These are phyloP conservation scores for Budorcas taxicolor DNA, from an alignment of 2,113 vertebrate species.

Conservation along the genomic window DNA sequence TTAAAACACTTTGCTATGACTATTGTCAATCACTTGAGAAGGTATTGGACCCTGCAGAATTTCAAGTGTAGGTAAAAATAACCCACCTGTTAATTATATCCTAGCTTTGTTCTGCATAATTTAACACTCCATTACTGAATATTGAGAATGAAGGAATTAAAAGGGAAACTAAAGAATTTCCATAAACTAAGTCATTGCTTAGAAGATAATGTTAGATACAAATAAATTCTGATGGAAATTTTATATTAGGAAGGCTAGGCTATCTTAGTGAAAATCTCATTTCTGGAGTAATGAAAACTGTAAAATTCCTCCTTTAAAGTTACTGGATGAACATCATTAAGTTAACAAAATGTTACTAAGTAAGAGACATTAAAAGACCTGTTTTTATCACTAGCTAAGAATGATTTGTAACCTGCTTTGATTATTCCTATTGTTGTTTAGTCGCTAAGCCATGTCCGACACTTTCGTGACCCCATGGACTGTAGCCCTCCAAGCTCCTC, in stretches of 20 bases:
- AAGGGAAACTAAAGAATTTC: not conserved
- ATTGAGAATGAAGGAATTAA: not conserved
- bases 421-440: not conserved
- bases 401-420: not conserved
- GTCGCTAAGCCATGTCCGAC: not conserved
- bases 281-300: not conserved
- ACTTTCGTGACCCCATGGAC: not conserved
- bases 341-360: not conserved
- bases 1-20: not conserved
- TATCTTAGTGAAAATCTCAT: not conserved
- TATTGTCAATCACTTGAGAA: not conserved
- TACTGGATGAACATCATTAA: not conserved
- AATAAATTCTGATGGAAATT: not conserved
- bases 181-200: not conserved
- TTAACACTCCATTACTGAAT: not conserved
- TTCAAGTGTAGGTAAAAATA: not conserved
- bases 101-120: not conserved
- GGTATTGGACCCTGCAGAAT: not conserved
- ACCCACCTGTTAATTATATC: not conserved
- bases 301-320: not conserved
- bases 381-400: not conserved
- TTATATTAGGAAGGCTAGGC: not conserved
- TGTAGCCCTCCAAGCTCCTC: not conserved
- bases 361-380: not conserved
- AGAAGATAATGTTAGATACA: not conserved